These are phyloP conservation scores for Megaceryle maxima DNA, from an alignment of 2,113 vertebrate species.

Conservation along the genomic window DNA sequence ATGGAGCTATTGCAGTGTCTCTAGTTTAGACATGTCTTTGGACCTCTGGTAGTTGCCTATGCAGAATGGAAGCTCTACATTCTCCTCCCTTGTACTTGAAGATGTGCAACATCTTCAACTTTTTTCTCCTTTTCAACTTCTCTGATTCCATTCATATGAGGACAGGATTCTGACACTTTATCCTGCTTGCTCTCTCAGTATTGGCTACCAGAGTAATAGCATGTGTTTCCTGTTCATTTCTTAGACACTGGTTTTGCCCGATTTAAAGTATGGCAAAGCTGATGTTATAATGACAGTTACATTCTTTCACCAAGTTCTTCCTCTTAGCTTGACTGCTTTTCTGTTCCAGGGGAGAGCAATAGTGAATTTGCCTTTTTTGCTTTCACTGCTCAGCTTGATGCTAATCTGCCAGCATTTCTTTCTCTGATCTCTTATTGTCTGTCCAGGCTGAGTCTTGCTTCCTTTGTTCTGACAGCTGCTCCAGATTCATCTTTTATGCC, in stretches of 20 bases:
- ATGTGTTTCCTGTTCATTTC: not conserved
- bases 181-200: not conserved
- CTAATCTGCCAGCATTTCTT: not conserved
- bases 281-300: not conserved
- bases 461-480: constrained; percentile 14
- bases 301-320: not conserved
- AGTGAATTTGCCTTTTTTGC: not conserved
- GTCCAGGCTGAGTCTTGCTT: not conserved
- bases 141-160: not conserved
- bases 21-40: not conserved
- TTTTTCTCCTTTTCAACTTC: not conserved
- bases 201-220: not conserved
- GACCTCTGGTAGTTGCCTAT: not conserved
- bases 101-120: not conserved
- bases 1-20: not conserved
- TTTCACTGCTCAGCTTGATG: constrained; percentile 25
- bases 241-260: not conserved
- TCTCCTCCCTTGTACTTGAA: not conserved
- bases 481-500: not conserved
- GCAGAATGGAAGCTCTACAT: not conserved
- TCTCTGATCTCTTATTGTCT: not conserved
- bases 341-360: not conserved
- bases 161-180: not conserved
- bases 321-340: constrained; percentile 19
- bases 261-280: not conserved